A percentile compares a stretch with the other conserved stretches of the same genome.
Conservation (phyloP, 2,797 vertebrate species). For the Galago senegalensis region DNA sequence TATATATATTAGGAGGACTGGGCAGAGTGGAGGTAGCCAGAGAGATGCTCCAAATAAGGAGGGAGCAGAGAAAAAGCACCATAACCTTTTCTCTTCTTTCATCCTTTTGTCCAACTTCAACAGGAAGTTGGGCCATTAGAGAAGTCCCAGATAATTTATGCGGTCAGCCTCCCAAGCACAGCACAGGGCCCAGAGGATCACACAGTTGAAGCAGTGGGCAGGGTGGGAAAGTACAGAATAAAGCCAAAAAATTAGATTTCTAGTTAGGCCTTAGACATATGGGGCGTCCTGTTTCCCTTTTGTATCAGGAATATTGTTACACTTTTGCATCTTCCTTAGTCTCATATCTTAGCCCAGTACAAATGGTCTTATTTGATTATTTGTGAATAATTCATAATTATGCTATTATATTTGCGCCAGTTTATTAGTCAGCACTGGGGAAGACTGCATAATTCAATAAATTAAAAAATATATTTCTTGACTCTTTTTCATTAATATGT, state of each 20-base stretch:
- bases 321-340: background rate
- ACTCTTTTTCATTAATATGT: background rate
- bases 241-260: background rate
- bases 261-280: background rate
- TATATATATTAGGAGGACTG: too few species aligned
- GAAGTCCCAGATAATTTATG: background rate
- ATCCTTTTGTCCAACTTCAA: background rate
- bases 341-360: background rate
- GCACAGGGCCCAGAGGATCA: background rate
- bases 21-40: background rate
- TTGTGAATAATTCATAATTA: background rate
- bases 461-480: background rate
- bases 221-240: background rate
- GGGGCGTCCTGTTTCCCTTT: background rate
- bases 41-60: background rate
- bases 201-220: background rate
- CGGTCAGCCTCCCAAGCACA: background rate
- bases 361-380: background rate
- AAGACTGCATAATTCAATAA: conserved; percentile 8
- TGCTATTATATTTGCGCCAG: background rate
- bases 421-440: background rate
- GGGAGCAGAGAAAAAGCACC: background rate
- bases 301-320: background rate
- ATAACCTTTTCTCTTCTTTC: background rate
- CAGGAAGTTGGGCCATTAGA: background rate